Conservation (phyloP, 2,113 vertebrate species). For the Oreotrochilus melanogaster region DNA sequence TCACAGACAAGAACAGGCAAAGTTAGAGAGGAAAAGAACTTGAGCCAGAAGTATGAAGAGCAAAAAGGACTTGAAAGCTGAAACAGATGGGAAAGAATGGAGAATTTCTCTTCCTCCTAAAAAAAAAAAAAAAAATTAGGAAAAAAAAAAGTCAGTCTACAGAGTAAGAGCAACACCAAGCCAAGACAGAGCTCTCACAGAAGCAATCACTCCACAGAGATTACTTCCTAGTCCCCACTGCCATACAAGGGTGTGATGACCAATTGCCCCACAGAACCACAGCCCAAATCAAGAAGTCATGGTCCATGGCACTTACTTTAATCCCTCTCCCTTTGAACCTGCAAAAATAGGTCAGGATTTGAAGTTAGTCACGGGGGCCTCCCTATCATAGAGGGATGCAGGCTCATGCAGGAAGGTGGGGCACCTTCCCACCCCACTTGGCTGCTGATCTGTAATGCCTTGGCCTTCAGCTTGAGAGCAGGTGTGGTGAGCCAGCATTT, state of each 20-base stretch:
- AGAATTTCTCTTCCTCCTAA: not conserved
- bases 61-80: not conserved
- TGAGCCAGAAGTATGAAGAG: not conserved
- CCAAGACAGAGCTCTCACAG: not conserved
- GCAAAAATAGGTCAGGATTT: not conserved
- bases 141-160: not conserved
- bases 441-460: not conserved
- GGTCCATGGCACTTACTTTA: not conserved
- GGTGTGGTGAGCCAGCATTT: not conserved
- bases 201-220: not conserved
- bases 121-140: not conserved
- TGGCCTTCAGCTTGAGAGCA: rapidly evolving
- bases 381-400: not conserved
- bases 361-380: not conserved
- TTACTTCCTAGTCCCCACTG: not conserved
- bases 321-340: not conserved
- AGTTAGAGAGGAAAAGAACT: not conserved
- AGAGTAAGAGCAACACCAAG: not conserved
- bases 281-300: not conserved
- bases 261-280: not conserved
- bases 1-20: not conserved
- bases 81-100: not conserved
- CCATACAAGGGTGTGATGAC: not conserved
- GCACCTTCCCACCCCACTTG: not conserved
- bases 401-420: not conserved